Base-by-base conservation (phyloP, 2,888 invertebrate genomes). In the Actias luna region DNA sequence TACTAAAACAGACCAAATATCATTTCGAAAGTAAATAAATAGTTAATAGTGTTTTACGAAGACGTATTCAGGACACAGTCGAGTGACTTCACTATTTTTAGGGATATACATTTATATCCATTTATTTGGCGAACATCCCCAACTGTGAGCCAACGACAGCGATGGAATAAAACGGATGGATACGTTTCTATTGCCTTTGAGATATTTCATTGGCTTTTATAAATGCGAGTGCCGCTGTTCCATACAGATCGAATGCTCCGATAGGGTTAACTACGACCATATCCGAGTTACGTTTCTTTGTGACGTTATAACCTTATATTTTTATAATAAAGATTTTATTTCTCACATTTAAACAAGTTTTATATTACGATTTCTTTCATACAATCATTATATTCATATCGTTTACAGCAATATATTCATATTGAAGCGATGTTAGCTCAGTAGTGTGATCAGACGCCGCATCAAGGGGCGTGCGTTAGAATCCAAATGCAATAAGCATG, bases 131-230 rank as follows among this genome's bases (percentile, higher is more conserved):
- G 75, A 76, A 79, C 74, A 81, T 77, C 77, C 73, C 73, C 71
- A 73, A 76, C 73, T 71, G 73, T 75, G 72, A 77, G 77, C 71
- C 70, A 67, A 66, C 73, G 71, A 66, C 68, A 68, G 69, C 70
- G 67, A 73, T 70, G 75, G 73, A 73, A 72, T 70, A 70, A 71
- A 80, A 77, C 77, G 78, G 76, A 79, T 78, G 81, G 79, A 75
- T 80, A 78, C 77, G 71, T 79, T 83, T 79, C 77, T 80, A 82
- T 81, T 79, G 80, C 79, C 76, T 78, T 78, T 77, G 76, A 81
- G 77, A 81, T 80, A 83, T 83, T 80, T 80, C 82, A 81, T 82
- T 81, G 82, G 79, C 80, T 80, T 79, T 80, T 76, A 81, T 77
- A 79, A 79, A 83, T 82, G 75, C 74, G 78, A 75, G 79, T 75